Conservation (phyloP, 2,113 vertebrate species). For the Pogonocichla stellata region DNA sequence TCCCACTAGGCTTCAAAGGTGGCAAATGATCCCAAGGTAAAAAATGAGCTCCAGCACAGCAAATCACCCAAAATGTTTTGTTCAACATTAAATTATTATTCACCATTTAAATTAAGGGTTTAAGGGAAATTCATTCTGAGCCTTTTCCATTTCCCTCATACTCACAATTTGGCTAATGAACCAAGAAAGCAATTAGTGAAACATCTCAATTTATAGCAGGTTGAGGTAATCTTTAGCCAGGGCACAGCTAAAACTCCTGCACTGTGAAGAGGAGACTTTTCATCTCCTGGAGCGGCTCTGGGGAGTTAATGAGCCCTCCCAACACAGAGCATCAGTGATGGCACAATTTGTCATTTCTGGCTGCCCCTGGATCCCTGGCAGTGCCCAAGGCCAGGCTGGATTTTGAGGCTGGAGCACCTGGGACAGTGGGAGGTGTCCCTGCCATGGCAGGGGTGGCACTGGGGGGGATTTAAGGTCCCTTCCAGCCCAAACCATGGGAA, state of each 20-base stretch:
- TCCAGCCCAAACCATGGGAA: neutral
- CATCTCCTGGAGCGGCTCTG: neutral
- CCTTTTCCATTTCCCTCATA: slow-evolving; percentile 13
- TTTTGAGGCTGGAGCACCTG: neutral
- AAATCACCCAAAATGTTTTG: neutral
- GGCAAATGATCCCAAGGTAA: neutral
- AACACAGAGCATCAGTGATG: neutral
- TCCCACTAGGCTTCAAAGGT: neutral
- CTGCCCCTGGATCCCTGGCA: neutral
- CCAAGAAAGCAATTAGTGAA: slow-evolving; percentile 58
- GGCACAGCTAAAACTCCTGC: slow-evolving; percentile 27
- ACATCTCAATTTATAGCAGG: slow-evolving; percentile 39
- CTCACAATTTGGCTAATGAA: slow-evolving; percentile 43
- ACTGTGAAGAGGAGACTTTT: slow-evolving; percentile 7
- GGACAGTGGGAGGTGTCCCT: neutral
- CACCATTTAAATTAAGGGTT: slow-evolving; percentile 20
- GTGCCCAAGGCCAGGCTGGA: neutral
- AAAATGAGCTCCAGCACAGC: neutral
- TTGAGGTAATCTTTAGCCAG: slow-evolving; percentile 49
- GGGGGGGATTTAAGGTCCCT: neutral
- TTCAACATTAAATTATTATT: neutral
- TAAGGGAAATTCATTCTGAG: neutral
- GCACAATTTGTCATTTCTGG: neutral
- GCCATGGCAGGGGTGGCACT: neutral
- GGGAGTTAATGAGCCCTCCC: slow-evolving; percentile 7